Evolutionary conservation across 1,140 invertebrate species (phyloP).

Genomic region (Latrodectus geometricus): DNA sequence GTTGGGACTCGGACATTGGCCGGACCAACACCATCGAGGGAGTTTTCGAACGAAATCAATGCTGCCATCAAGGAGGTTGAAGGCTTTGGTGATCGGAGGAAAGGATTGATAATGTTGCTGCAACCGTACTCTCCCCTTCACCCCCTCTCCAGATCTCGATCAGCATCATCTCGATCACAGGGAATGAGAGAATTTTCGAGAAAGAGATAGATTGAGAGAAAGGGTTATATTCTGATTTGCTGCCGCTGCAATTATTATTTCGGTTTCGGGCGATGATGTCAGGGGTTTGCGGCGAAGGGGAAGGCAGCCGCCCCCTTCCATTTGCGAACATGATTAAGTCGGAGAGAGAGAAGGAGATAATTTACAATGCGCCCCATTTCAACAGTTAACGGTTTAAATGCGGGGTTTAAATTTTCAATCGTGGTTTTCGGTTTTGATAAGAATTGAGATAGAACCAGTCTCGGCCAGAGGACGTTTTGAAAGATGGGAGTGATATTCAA

Average conservation of each 20-base stretch:
- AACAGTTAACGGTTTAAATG: conserved; percentile 40
- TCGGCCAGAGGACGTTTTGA: neutral
- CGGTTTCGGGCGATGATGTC: conserved; percentile 10
- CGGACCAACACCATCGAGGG: neutral
- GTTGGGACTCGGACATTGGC: neutral
- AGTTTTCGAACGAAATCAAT: conserved; percentile 44
- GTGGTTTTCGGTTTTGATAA: neutral
- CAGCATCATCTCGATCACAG: conserved; percentile 36
- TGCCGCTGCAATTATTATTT: conserved; percentile 53
- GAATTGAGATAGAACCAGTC: neutral
- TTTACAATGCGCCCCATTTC: conserved; percentile 13
- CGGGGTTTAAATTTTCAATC: conserved; percentile 38
- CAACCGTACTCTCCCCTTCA: neutral
- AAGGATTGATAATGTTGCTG: conserved; percentile 37
- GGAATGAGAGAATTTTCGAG: neutral
- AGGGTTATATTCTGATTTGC: conserved; percentile 18
- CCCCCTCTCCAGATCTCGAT: conserved; percentile 10
- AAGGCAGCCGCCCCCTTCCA: neutral
- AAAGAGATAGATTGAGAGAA: neutral
- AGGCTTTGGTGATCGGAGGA: conserved; percentile 35
- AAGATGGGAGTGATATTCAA: neutral
- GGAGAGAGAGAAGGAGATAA: conserved; percentile 21
- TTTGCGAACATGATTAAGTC: conserved; percentile 39
- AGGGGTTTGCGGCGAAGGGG: conserved; percentile 6
- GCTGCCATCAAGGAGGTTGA: neutral